phyloP scores from a whole-genome alignment of 2,113 vertebrate species.

The Xenopus borealis region DNA sequence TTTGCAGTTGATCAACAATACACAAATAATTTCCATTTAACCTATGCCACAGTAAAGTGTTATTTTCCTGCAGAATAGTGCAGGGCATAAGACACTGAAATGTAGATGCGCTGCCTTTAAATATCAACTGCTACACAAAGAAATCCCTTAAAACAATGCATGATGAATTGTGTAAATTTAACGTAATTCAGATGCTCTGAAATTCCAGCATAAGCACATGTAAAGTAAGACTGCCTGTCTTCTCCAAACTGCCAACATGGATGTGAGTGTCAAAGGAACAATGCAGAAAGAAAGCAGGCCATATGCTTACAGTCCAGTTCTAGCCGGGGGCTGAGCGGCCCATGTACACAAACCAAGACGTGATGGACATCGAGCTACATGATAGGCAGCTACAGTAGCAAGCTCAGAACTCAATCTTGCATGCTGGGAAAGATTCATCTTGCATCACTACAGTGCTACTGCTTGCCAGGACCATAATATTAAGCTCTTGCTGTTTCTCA shows the following conservation, averaged over 20 bases:
- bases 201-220: conserved; percentile 47
- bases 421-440: conserved; percentile 97
- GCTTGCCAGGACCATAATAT: conserved; percentile 96
- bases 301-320: conserved; percentile 49
- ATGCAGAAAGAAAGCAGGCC: conserved; percentile 39
- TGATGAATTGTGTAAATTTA: neutral
- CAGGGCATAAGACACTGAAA: neutral
- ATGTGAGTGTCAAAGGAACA: conserved; percentile 49
- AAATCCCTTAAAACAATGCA: neutral
- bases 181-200: conserved; percentile 49
- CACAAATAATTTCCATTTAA: neutral
- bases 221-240: conserved; percentile 47
- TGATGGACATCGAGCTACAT: conserved; percentile 22
- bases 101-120: too few relatives aligned
- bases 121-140: neutral
- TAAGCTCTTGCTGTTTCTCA: conserved; percentile 93
- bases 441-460: conserved; percentile 99
- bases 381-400: conserved; percentile 6
- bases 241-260: conserved; percentile 50
- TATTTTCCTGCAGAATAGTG: too few relatives aligned
- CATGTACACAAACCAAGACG: conserved; percentile 48
- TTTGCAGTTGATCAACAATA: neutral
- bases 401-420: conserved; percentile 97
- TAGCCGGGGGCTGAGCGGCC: conserved; percentile 52
- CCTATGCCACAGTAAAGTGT: too few relatives aligned